These are phyloP conservation scores for Leptodactylus fuscus DNA, from an alignment of 2,113 vertebrate genomes.

Conservation along the genomic window DNA sequence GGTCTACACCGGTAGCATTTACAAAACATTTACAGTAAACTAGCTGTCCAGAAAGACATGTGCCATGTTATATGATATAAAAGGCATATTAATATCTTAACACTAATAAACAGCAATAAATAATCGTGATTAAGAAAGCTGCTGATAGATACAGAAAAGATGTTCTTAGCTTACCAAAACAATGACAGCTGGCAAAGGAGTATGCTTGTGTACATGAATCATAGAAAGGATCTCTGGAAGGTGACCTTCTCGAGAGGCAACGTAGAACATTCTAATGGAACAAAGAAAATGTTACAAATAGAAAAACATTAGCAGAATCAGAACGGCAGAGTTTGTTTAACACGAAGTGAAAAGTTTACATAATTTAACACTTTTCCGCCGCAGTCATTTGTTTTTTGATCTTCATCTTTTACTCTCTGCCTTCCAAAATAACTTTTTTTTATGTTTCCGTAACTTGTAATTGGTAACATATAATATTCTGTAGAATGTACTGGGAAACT, in stretches of 20 bases:
- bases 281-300: constrained; percentile 62
- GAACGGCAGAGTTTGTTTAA: background rate
- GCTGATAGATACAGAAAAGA: background rate
- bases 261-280: constrained; percentile 89
- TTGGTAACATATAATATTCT: too few relatives aligned
- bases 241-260: constrained; percentile 96
- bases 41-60: background rate
- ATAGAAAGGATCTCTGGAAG: constrained; percentile 96
- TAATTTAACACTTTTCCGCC: background rate
- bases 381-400: too few relatives aligned
- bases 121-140: background rate
- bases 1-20: constrained; percentile 32
- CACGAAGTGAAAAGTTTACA: background rate
- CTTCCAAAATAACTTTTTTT: too few relatives aligned
- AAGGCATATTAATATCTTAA: background rate
- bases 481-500: too few relatives aligned
- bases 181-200: constrained; percentile 92
- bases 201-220: constrained; percentile 95
- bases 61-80: background rate
- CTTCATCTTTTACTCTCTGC: too few relatives aligned
- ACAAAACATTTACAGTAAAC: constrained; percentile 24
- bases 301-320: background rate
- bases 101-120: background rate
- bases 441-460: too few relatives aligned
- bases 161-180: constrained; percentile 84